Base-by-base conservation (phyloP, 2,797 vertebrate species). In the Bryconaethiops microstoma region DNA sequence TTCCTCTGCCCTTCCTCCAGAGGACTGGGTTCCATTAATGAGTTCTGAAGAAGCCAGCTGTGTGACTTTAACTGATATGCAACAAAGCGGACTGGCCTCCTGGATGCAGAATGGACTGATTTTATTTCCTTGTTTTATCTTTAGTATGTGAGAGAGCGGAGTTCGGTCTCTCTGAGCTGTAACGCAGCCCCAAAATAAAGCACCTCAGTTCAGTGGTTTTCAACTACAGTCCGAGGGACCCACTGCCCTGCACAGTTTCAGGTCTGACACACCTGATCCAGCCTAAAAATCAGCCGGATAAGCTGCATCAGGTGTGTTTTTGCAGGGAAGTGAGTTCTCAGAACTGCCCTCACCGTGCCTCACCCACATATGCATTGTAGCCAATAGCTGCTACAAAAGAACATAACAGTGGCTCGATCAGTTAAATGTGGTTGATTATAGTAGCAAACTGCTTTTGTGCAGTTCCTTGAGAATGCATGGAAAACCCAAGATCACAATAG, bases 21-120 rank as follows among this genome's bases (percentile, higher is more conserved):
- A 25, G 55, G 42, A 42, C 57, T 29, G 14, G 16, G 40, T 10
- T 42, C 48, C 23, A 50, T 59, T 73, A 65, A 12, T 65, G 7
- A 16, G 40, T 54, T 39, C 63, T 75, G 68, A 70, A 19, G 45
- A 8, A 29, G 42, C 72, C 6, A 8, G 17, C 63, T 50, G 39
- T 65, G 16, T 59, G 23, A 52, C 45, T 35, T 74, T 40, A 25
- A 59, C 60, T 75, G 6, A 60, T 40, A 25, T 54, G 12, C 19
- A 42, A 39, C 10, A 76, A 16, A 62, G 19, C 2, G n/a, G n/a
- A 8, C 39, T 17, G 21, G 19, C 5, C 35, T 45, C 23, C 0
- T 35, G 59, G 35, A 17, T 45, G 21, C n/a, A 81, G n/a, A 16
- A 17, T 39, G 65, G n/a, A 63, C 59, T 78, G 35, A 76, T 76